Conservation (phyloP, 2,113 vertebrate genomes). For the Talpa occidentalis region DNA sequence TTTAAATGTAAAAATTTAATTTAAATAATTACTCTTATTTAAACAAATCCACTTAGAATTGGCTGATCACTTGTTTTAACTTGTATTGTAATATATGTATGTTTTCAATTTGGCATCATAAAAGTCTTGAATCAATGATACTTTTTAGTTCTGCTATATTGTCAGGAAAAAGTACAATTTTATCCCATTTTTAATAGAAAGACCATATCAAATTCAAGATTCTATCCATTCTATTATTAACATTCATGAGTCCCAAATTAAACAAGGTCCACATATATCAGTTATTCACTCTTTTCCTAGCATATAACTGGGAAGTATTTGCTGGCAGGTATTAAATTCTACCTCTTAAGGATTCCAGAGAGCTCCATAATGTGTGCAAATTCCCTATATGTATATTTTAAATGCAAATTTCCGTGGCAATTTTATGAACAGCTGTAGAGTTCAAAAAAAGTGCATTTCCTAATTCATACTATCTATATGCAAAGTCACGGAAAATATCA, state of each 20-base stretch:
- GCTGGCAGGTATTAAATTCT: slow-evolving; percentile 52
- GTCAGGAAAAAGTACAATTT: background rate
- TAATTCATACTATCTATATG: slow-evolving; percentile 73
- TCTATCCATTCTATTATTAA: slow-evolving; percentile 32
- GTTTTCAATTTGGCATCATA: background rate
- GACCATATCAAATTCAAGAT: background rate
- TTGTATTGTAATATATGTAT: background rate
- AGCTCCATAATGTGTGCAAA: slow-evolving; percentile 63
- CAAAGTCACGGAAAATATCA: slow-evolving; percentile 73
- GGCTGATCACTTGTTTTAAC: background rate
- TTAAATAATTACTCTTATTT: background rate
- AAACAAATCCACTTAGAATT: background rate
- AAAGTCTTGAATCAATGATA: background rate
- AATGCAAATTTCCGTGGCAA: slow-evolving; percentile 74
- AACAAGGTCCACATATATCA: background rate
- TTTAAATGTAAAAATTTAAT: slow-evolving; percentile 2
- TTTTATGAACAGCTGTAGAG: slow-evolving; percentile 79
- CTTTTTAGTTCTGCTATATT: background rate
- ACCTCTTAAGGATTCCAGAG: slow-evolving; percentile 52
- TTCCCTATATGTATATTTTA: slow-evolving; percentile 72
- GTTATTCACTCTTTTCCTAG: slow-evolving; percentile 29
- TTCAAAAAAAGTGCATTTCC: slow-evolving; percentile 75
- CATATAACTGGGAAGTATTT: slow-evolving; percentile 48
- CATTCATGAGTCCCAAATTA: slow-evolving; percentile 41
- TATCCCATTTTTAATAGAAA: slow-evolving; percentile 51